Evolutionary conservation across 2,888 invertebrate genomes (phyloP), one percentile per base, ranked within the genome.

Genomic region (Pantelozetes paolii): DNA sequence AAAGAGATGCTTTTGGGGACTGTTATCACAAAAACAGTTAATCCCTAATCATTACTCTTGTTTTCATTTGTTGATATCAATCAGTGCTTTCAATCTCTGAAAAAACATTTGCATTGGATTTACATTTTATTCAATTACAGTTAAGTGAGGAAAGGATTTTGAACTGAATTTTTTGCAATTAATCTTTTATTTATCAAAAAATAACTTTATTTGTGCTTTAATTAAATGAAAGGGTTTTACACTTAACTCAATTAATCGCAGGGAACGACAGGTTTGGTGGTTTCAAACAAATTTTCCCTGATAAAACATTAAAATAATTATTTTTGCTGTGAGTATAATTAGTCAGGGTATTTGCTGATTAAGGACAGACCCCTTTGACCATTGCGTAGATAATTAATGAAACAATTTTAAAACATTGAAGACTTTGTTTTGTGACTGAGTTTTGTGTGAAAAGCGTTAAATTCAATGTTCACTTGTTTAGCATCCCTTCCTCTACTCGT

Each of bases 61-160:
- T 59, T 59, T 59, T 59, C 59, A 59, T 59, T 59, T 59, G 59
- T 59, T 28, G 30, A 26, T 59, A 54, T 59, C 59, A 59, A 48
- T 59, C 30, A 8, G 8, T 59, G 6, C 11, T 26, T 59, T 59
- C 8, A 15, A 30, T 15, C 13, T 2, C 13, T 54, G 2, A 8
- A 54, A 54, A n/a, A 54, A 20, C 54, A 20, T 54, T 54, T 54
- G 6, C 59, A 59, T 59, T 15, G 18, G 30, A 28, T 26, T 28
- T 30, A 15, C 59, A 18, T 28, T 59, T 8, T 2, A 59, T 59
- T 59, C 59, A 59, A 28, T 59, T 59, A 59, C 1, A 6, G 30
- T 9, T 5, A 26, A 59, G 59, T 59, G 59, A n/a, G 30, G 30
- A 59, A 59, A 59, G 59, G 28, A 59, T 59, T 13, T 28, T 54